phyloP scores from a whole-genome alignment of 2,797 vertebrate genomes.

The Ciconia nigra region DNA sequence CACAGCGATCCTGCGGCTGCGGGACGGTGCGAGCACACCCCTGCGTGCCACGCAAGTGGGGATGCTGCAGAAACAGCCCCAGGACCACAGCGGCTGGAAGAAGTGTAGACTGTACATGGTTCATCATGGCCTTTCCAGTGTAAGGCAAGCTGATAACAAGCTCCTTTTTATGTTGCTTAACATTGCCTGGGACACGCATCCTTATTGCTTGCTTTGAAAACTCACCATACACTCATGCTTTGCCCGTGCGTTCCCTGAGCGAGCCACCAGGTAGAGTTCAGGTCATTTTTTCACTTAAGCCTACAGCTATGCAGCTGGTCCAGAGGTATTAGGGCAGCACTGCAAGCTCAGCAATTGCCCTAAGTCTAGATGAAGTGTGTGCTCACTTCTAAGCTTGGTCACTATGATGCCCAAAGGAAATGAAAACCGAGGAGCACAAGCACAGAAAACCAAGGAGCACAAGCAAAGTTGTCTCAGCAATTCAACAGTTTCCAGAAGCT shows the following conservation, averaged over 20 bases:
- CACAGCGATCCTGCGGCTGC: rapidly evolving
- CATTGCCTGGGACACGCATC: background rate
- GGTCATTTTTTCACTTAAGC: background rate
- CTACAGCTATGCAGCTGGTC: background rate
- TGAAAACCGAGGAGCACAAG: rapidly evolving
- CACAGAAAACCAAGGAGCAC: background rate
- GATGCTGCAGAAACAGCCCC: background rate
- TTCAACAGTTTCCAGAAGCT: background rate
- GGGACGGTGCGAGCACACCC: rapidly evolving
- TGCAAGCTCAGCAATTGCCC: background rate
- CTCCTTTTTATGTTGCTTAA: background rate
- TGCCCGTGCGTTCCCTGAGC: background rate
- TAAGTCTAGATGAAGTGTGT: background rate
- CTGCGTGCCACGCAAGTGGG: rapidly evolving
- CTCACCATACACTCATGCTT: rapidly evolving
- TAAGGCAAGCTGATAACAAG: background rate
- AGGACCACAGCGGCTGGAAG: background rate
- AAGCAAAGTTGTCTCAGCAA: background rate
- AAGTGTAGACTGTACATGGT: background rate
- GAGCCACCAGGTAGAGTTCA: no score
- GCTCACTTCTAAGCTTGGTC: background rate
- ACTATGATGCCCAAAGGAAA: background rate
- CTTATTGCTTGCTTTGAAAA: background rate
- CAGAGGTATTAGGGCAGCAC: background rate
- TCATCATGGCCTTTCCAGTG: background rate